Evolutionary conservation across 2,888 invertebrate species (phyloP).

Genomic region (Drosophila cyrtoloma): DNA sequence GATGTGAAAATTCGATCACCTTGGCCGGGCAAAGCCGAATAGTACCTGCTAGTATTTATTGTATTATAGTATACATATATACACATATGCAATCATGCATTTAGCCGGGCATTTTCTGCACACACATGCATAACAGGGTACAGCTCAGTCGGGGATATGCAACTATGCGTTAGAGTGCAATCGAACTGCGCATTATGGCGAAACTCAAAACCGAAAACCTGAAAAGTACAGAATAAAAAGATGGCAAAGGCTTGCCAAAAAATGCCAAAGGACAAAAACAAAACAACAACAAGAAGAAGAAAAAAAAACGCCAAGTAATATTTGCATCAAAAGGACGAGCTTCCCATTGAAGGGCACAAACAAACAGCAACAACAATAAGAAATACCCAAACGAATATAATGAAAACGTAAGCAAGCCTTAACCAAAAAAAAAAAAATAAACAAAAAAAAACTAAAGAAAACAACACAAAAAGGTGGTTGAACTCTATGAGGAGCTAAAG

Average conservation of each 20-base stretch:
- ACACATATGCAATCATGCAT: neutral
- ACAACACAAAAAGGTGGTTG: constrained; percentile 62
- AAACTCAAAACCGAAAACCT: constrained; percentile 63
- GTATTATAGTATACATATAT: neutral
- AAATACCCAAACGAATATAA: constrained; percentile 38
- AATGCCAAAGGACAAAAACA: constrained; percentile 41
- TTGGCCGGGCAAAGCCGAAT: neutral
- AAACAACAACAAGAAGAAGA: constrained; percentile 31
- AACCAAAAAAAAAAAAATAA: constrained; percentile 21
- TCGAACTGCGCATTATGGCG: constrained; percentile 57
- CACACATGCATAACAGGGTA: constrained; percentile 16
- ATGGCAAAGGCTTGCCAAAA: constrained; percentile 32
- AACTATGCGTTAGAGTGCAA: constrained; percentile 30
- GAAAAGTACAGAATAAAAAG: constrained; percentile 9
- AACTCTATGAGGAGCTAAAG: constrained; percentile 54
- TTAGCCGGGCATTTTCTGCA: neutral
- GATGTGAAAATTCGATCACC: too few relatives aligned
- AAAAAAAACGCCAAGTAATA: constrained; percentile 26
- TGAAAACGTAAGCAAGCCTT: constrained; percentile 8
- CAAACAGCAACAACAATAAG: constrained; percentile 40
- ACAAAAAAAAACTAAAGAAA: constrained; percentile 14
- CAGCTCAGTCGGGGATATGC: constrained; percentile 22
- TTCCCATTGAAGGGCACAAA: constrained; percentile 40
- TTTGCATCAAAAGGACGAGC: constrained; percentile 69
- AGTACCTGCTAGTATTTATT: neutral